Evolutionary conservation across 2,113 vertebrate species (phyloP).

Genomic region (Ibidorhyncha struthersii): DNA sequence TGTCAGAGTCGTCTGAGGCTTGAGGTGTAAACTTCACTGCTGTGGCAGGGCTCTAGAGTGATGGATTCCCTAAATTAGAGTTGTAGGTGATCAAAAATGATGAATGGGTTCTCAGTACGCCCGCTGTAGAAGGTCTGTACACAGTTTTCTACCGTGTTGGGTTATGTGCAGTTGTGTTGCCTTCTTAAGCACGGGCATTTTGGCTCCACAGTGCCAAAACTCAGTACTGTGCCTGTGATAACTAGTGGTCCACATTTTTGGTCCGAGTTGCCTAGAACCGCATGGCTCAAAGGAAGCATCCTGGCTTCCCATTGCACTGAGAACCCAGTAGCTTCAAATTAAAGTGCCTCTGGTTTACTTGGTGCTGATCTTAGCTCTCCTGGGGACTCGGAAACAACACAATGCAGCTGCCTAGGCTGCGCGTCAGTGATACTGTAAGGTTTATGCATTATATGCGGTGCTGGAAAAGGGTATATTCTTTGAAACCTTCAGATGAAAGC

Average conservation of each 20-base stretch:
- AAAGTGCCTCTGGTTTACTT: neutral
- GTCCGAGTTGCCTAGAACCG: neutral
- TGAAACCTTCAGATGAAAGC: neutral
- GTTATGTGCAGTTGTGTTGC: neutral
- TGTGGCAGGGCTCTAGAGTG: neutral
- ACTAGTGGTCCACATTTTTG: neutral
- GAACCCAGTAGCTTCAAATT: neutral
- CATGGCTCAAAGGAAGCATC: neutral
- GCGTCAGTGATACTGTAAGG: neutral
- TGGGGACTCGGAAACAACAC: neutral
- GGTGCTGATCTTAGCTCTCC: neutral
- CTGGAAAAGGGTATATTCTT: neutral
- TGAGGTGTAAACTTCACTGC: neutral
- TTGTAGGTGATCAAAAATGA: neutral
- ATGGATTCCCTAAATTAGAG: neutral
- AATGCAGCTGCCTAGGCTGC: neutral
- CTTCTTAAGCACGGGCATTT: neutral
- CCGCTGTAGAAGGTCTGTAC: fast-evolving
- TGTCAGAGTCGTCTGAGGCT: neutral
- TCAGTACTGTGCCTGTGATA: neutral
- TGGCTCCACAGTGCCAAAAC: neutral
- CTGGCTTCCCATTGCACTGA: neutral
- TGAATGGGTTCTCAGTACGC: neutral
- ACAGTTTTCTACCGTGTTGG: neutral
- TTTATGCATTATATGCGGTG: neutral